These are phyloP conservation scores for Loris lydekkerianus DNA, from an alignment of 2,797 vertebrate species.

Conservation along the genomic window DNA sequence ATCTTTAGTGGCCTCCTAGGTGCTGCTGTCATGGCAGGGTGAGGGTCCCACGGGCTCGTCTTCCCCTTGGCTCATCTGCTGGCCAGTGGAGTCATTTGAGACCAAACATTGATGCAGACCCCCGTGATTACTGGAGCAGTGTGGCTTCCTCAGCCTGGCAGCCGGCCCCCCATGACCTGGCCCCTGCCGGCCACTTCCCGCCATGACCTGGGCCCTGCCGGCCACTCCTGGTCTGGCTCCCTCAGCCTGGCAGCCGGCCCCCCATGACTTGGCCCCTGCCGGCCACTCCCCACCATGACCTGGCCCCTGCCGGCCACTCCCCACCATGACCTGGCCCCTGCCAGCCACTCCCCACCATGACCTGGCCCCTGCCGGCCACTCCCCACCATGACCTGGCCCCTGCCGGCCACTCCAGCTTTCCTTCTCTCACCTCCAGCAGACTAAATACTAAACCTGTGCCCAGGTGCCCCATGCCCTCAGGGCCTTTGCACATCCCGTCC, in stretches of 20 bases:
- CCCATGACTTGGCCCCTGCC: too few relatives aligned
- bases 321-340: not conserved
- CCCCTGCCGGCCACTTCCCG: not conserved
- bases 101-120: too few relatives aligned
- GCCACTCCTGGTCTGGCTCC: not conserved
- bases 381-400: not conserved
- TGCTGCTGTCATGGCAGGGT: not conserved
- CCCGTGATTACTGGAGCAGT: not conserved
- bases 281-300: too few relatives aligned
- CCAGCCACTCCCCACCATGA: rapidly evolving
- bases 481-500: not conserved
- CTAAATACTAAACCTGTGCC: not conserved
- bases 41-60: not conserved
- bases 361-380: too few relatives aligned
- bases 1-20: not conserved
- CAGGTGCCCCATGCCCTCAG: rapidly evolving
- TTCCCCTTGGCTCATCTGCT: not conserved
- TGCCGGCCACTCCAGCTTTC: not conserved
- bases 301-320: not conserved
- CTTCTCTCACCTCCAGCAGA: not conserved
- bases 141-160: not conserved
- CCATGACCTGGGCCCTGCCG: too few relatives aligned
- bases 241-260: not conserved
- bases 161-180: too few relatives aligned
- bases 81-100: not conserved